Evolutionary conservation across 2,113 vertebrate genomes (phyloP), one percentile per base, ranked within the genome.

Genomic region (Poeciliopsis turrubarensis): DNA sequence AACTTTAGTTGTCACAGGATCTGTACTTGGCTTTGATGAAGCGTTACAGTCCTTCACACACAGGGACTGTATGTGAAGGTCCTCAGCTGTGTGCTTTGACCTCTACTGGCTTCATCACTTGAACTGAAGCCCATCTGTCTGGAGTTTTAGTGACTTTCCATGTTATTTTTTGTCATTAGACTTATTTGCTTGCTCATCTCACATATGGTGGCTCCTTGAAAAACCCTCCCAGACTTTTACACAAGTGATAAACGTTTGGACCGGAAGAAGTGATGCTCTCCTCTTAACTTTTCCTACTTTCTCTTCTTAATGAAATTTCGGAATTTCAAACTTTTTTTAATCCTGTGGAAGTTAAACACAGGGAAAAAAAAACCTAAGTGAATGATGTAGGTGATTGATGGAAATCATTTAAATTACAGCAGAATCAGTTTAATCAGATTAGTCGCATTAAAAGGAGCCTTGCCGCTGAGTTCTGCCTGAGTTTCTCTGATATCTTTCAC

Each of bases 171-270:
- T 91, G 89, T 82, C 63, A 78, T 90, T 78, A 77, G 91, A 92
- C 91, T 90, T 93, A 83, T 60, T 94, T 94, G 72, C 75, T 77
- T 89, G 84, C 54, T 94, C 94, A 94, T 94, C 95, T 95, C 90
- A 94, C 83, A 77, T 14, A 8, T n/a, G 22, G 22, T 39, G 51
- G 51, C 19, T 22, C 51, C 51, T 8, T 54, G 51, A 54, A 54
- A 25, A 9, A 54, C 7, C 51, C 51, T 25, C 3, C 51, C 22
- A 8, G 8, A 54, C 51, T 10, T 54, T 34, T 17, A 47, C 17
- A 54, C 65, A 75, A 73, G 61, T 88, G 80, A 79, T 84, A 39
- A 84, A 80, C 87, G 54, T 91, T 89, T 87, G 69, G 78, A 87
- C 72, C 83, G 75, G 32, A 79, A 75, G 86, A 85, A 84, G 65